phyloP scores from a whole-genome alignment of 2,113 vertebrate genomes.

The Microtus ochrogaster region DNA sequence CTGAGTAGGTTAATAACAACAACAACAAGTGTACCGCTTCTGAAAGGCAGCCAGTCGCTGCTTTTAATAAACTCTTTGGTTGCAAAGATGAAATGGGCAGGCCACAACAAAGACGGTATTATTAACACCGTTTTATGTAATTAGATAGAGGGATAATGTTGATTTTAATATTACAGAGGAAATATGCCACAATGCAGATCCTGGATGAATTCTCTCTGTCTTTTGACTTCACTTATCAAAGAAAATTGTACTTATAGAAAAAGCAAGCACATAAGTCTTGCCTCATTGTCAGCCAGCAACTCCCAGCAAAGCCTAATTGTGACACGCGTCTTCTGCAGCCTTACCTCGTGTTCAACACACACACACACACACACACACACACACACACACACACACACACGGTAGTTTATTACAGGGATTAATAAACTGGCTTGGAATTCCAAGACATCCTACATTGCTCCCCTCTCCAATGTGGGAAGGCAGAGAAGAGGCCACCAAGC shows the following conservation, averaged over 20 bases:
- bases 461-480: not conserved
- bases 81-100: slow-evolving; percentile 81
- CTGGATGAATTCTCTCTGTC: slow-evolving; percentile 86
- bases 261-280: slow-evolving; percentile 86
- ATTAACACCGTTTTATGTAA: slow-evolving; percentile 86
- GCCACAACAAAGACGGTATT: slow-evolving; percentile 84
- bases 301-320: slow-evolving; percentile 83
- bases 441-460: slow-evolving; percentile 14
- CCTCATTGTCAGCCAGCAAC: slow-evolving; percentile 85
- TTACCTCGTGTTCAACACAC: slow-evolving; percentile 68
- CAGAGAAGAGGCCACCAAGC: not conserved
- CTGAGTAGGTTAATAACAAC: slow-evolving; percentile 52
- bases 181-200: slow-evolving; percentile 83
- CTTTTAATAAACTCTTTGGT: slow-evolving; percentile 82
- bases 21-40: slow-evolving; percentile 44
- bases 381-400: slow-evolving; percentile 79
- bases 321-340: slow-evolving; percentile 83
- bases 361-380: slow-evolving; percentile 78
- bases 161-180: slow-evolving; percentile 85
- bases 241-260: slow-evolving; percentile 84
- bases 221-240: slow-evolving; percentile 85
- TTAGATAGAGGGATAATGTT: slow-evolving; percentile 82
- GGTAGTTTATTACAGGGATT: slow-evolving; percentile 81
- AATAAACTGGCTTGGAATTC: slow-evolving; percentile 40
- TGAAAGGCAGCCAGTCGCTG: slow-evolving; percentile 73